phyloP scores from a whole-genome alignment of 2,113 vertebrate species.

The Azemiops feae region DNA sequence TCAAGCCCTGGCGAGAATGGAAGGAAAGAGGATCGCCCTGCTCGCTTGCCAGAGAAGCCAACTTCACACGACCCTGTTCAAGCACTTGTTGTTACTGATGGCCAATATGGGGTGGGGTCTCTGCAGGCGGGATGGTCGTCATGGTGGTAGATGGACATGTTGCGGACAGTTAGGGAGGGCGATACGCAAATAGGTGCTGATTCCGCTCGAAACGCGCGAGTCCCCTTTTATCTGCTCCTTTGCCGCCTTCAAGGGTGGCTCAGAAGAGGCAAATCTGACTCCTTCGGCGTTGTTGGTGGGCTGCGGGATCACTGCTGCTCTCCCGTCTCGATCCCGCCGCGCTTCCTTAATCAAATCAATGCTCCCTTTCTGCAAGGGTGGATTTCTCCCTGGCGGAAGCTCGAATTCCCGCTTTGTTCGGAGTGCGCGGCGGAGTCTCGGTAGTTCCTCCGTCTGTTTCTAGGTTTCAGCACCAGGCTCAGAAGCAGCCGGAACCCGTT shows the following conservation, averaged over 20 bases:
- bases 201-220: background rate
- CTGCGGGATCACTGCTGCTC: background rate
- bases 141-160: background rate
- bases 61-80: background rate
- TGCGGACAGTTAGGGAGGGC: background rate
- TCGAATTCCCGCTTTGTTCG: background rate
- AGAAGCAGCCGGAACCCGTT: slow-evolving; percentile 8
- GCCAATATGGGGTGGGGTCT: background rate
- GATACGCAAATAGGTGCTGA: background rate
- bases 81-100: slow-evolving; percentile 43
- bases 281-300: background rate
- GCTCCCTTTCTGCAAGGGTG: background rate
- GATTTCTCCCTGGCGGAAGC: background rate
- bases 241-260: background rate
- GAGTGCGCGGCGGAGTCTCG: background rate
- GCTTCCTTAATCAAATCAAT: slow-evolving; percentile 12
- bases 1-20: background rate
- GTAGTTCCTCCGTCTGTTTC: background rate
- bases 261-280: background rate
- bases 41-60: background rate
- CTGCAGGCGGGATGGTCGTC: too few species aligned
- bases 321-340: background rate
- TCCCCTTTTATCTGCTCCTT: background rate
- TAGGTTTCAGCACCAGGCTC: slow-evolving; percentile 57
- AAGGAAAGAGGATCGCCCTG: background rate